Evolutionary conservation across 2,113 vertebrate species (phyloP).

Genomic region (Mustela nigripes): DNA sequence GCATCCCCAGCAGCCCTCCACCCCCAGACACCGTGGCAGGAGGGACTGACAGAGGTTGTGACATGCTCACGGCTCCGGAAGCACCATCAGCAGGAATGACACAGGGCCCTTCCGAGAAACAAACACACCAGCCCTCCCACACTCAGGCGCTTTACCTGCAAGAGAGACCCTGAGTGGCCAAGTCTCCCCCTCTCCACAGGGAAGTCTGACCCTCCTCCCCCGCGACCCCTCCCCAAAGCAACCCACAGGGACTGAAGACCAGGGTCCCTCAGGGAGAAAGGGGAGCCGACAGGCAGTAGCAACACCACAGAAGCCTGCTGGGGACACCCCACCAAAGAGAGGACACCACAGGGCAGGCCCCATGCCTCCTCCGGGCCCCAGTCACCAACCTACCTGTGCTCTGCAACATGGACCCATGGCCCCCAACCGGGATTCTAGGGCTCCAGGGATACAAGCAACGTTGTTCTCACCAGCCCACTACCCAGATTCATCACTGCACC

Average conservation of each 20-base stretch:
- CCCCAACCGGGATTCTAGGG: not conserved
- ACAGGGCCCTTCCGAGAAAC: too few species aligned
- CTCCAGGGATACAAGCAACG: not conserved
- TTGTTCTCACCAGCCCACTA: rapidly evolving
- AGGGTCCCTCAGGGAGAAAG: too few species aligned
- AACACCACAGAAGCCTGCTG: not conserved
- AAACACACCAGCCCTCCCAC: too few species aligned
- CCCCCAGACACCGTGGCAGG: rapidly evolving
- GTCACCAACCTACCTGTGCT: rapidly evolving
- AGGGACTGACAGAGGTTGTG: not conserved
- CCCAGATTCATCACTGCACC: rapidly evolving
- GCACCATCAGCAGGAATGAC: not conserved
- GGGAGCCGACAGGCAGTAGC: not conserved
- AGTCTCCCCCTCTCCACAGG: too few species aligned
- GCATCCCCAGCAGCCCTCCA: too few species aligned
- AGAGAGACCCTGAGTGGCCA: not conserved
- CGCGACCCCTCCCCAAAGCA: not conserved
- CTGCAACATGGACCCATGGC: rapidly evolving
- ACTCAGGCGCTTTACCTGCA: too few species aligned
- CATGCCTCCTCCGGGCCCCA: too few species aligned
- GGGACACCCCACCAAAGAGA: not conserved
- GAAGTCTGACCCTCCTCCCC: not conserved
- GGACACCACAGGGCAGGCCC: not conserved
- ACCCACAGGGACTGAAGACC: too few species aligned
- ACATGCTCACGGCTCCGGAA: not conserved